These are phyloP conservation scores for Julus scandinavius DNA, from an alignment of 2,888 invertebrate species.

Conservation along the genomic window DNA sequence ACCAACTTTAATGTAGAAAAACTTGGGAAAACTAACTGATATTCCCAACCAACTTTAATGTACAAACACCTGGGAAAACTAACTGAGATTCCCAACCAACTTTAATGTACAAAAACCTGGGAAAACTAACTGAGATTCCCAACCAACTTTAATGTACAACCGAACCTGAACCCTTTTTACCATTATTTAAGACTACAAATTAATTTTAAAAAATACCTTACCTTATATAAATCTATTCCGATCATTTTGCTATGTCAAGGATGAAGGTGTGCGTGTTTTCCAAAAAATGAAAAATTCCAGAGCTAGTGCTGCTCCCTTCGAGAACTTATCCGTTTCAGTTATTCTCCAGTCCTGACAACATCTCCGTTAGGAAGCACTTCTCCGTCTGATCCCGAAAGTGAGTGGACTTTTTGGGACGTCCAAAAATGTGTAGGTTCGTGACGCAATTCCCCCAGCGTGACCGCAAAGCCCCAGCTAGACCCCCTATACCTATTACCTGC, in stretches of 20 bases:
- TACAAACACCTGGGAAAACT: no score
- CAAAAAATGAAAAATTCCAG: neutral
- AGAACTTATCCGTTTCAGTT: neutral
- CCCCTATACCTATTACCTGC: slow-evolving; percentile 4
- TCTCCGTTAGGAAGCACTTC: neutral
- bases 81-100: no score
- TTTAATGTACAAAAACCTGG: no score
- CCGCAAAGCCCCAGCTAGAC: slow-evolving; percentile 39
- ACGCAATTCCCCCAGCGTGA: slow-evolving; percentile 29
- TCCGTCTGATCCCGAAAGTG: slow-evolving; percentile 2
- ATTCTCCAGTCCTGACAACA: neutral
- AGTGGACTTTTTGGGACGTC: neutral
- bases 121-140: no score
- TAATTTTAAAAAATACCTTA: neutral
- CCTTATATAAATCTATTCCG: neutral
- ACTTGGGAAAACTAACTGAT: no score
- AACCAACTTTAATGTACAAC: no score
- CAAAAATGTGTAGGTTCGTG: slow-evolving; percentile 19
- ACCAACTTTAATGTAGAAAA: no score
- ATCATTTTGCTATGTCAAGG: neutral
- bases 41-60: no score
- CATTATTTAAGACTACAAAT: no score
- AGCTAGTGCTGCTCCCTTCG: neutral
- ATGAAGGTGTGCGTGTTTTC: neutral
- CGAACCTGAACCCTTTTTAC: no score